Percentiles rank a stretch among this genome's conserved stretches.
These are phyloP conservation scores for Sebastes jordani DNA, from an alignment of 2,797 vertebrate species.

Conservation along the genomic window DNA sequence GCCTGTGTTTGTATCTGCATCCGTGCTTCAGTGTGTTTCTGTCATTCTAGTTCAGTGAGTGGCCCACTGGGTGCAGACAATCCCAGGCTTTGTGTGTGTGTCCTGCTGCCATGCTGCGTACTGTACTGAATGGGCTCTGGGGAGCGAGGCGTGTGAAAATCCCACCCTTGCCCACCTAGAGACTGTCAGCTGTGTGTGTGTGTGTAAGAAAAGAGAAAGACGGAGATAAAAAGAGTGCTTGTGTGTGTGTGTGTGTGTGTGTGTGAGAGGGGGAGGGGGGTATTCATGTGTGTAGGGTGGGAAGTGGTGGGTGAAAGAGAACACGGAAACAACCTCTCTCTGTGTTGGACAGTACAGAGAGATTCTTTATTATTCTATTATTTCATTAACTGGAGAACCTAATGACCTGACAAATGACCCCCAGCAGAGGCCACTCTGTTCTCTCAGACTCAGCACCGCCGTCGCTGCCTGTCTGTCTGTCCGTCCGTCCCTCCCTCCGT, in stretches of 20 bases:
- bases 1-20: conserved; percentile 54
- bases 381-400: conserved; percentile 68
- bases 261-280: background rate
- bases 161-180: conserved; percentile 74
- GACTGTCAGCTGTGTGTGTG: conserved; percentile 56
- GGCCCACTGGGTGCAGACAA: conserved; percentile 71
- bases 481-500: background rate
- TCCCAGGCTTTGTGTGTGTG: conserved; percentile 69
- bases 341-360: conserved; percentile 58
- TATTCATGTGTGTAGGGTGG: conserved; percentile 13
- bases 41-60: conserved; percentile 66
- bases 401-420: conserved; percentile 60
- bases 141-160: conserved; percentile 82
- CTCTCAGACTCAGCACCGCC: conserved; percentile 11
- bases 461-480: background rate
- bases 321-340: conserved; percentile 49
- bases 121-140: conserved; percentile 80
- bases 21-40: conserved; percentile 62
- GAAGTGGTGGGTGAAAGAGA: conserved; percentile 51
- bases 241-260: background rate
- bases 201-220: conserved; percentile 11
- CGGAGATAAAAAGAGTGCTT: background rate
- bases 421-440: conserved; percentile 33
- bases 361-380: conserved; percentile 67
- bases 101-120: conserved; percentile 76